Evolutionary conservation across 2,113 vertebrate genomes (phyloP).

Genomic region (Salvator merianae): DNA sequence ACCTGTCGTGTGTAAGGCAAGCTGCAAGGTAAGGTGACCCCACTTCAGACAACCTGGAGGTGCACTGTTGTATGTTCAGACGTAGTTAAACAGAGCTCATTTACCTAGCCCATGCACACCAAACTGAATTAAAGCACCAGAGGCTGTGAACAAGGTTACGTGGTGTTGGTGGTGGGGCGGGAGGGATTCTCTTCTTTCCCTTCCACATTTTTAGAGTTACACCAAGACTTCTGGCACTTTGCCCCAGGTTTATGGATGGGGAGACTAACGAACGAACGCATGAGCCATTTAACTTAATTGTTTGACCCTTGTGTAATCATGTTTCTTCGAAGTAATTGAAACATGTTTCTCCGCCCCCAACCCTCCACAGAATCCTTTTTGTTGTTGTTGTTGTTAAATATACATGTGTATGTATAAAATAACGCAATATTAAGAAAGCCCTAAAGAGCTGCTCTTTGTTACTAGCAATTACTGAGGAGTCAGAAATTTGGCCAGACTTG

Average conservation of each 20-base stretch:
- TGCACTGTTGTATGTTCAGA: background rate
- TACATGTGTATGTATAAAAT: background rate
- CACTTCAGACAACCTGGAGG: background rate
- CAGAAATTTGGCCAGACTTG: constrained; percentile 23
- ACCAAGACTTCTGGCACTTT: background rate
- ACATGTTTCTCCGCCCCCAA: fast-evolving
- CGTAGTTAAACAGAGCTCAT: background rate
- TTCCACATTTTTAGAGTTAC: background rate
- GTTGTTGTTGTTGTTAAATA: background rate
- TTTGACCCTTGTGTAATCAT: background rate
- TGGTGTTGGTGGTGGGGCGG: background rate
- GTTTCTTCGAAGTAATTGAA: constrained; percentile 4
- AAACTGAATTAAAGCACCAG: constrained; percentile 1
- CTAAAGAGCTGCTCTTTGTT: constrained; percentile 7
- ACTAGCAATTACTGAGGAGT: background rate
- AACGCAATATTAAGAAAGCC: constrained; percentile 14
- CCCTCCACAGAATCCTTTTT: fast-evolving
- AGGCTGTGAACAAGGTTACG: background rate
- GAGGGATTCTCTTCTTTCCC: background rate
- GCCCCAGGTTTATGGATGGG: background rate
- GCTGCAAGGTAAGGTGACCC: background rate
- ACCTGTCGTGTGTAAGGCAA: background rate
- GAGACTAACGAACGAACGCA: background rate
- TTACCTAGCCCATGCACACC: background rate
- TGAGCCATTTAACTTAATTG: background rate